Evolutionary conservation across 2,797 vertebrate species (phyloP).

Genomic region (Sylvia borin): DNA sequence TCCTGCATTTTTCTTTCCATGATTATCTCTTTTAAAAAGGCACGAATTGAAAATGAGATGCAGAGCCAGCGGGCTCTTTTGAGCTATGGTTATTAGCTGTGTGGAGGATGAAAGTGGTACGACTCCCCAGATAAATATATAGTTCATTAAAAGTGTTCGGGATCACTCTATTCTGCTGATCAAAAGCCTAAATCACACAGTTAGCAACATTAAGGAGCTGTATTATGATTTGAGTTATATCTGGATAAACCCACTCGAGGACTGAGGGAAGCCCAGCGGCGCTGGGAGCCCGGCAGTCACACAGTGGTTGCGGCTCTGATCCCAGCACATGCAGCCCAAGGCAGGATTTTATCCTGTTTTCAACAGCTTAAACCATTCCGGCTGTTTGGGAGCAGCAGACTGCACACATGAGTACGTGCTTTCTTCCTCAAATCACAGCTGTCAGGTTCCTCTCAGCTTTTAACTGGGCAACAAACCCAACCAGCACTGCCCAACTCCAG

Average conservation of each 20-base stretch:
- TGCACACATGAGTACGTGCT: fast-evolving
- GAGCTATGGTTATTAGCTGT: slow-evolving; percentile 50
- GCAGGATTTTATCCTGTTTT: not conserved
- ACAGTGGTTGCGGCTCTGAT: fast-evolving
- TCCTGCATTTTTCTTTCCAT: not conserved
- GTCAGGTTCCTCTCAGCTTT: not conserved
- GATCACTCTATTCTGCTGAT: slow-evolving; percentile 48
- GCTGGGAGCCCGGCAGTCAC: not conserved
- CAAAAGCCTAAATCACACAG: slow-evolving; percentile 56
- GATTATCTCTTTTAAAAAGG: slow-evolving; percentile 36
- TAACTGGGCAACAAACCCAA: not conserved
- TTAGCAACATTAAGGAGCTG: slow-evolving; percentile 27
- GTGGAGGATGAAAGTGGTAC: slow-evolving; percentile 39
- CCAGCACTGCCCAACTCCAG: fast-evolving
- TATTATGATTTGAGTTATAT: not conserved
- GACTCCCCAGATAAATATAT: slow-evolving; percentile 59
- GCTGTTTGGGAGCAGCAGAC: not conserved
- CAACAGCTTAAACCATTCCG: not conserved
- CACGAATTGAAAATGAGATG: slow-evolving; percentile 26
- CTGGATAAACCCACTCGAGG: not conserved
- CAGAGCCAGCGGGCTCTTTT: slow-evolving; percentile 18
- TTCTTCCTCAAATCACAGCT: not conserved
- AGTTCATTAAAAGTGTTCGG: slow-evolving; percentile 54
- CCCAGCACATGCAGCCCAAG: not conserved
- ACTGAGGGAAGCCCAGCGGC: fast-evolving